Percentiles rank a stretch among this genome's conserved stretches.
phyloP scores from a whole-genome alignment of 1,140 invertebrate genomes.

The Zaprionus ornatus region DNA sequence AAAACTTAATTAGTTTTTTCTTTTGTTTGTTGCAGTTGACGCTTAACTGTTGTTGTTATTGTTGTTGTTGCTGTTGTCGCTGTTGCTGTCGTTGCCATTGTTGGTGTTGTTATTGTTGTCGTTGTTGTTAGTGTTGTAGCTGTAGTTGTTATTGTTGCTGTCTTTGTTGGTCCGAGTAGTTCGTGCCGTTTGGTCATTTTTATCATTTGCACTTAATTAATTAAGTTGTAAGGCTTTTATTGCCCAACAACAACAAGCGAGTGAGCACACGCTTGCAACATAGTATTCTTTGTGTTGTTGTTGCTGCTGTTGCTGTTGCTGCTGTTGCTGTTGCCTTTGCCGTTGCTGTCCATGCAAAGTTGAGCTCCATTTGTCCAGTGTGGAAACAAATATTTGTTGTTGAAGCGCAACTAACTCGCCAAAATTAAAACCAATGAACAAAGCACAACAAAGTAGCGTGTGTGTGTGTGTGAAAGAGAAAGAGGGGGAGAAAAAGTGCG shows the following conservation, averaged over 20 bases:
- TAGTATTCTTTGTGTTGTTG: neutral
- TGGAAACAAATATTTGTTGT: neutral
- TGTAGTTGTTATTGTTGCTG: conserved; percentile 14
- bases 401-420: conserved; percentile 3
- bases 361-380: conserved; percentile 6
- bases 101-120: conserved; percentile 8
- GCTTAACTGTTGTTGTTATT: conserved; percentile 6
- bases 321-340: neutral
- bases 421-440: neutral
- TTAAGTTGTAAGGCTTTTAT: conserved; percentile 81
- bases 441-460: neutral
- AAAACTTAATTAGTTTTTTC: conserved; percentile 82
- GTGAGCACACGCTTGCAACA: conserved; percentile 10
- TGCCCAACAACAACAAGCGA: conserved; percentile 58
- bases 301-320: neutral
- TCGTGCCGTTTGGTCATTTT: conserved; percentile 77
- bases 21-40: conserved; percentile 40
- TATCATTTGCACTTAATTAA: conserved; percentile 82
- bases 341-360: conserved; percentile 24
- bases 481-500: neutral
- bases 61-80: conserved; percentile 30
- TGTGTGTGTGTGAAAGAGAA: neutral
- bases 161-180: conserved; percentile 37
- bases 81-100: conserved; percentile 1
- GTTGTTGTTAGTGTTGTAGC: conserved; percentile 10